Evolutionary conservation across 2,797 vertebrate species (phyloP), one percentile per base, ranked within the genome.

Genomic region (Acanthurus tractus): DNA sequence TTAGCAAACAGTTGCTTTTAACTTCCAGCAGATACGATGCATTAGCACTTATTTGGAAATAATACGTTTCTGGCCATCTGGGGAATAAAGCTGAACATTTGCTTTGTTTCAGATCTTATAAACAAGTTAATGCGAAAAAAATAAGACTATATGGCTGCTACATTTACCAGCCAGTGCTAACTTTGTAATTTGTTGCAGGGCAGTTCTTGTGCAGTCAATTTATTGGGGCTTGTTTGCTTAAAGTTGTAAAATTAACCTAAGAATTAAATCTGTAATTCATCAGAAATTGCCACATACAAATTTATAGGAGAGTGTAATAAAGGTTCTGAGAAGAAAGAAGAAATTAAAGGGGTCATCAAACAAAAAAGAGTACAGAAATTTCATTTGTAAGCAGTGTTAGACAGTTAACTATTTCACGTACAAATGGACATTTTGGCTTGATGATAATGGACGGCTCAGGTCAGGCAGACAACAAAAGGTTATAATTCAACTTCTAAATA

Each of bases 401-500:
- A 46, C 11, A 11, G 11, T 17, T 17, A 46, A 74, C 63, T 54
- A 53, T 70, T 46, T 62, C 18, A 9, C 23, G 17, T 15, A 29
- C 4, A 23, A 23, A 4, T 52, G 13, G 22, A 52, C 1, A 23
- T 34, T 48, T 20, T 20, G 62, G n/a, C 18, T 36, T 15, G 52
- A 63, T 64, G 20, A 9, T 38, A 6, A 55, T 45, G 15, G 50
- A 29, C n/a, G 42, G 40, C 25, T 46, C 48, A 62, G 44, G 77
- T 64, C 17, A 53, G 38, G 42, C 12, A 69, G 55, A 71, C 36
- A 58, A 46, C 36, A 44, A 1, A 11, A 10, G 3, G n/a, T 34
- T 14, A 54, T 12, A 7, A 53, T 53, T 67, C 29, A 64, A 61
- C 45, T 20, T 69, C 46, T 63, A 15, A 45, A 55, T 29, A 17